Base-by-base conservation (phyloP, 2,888 invertebrate genomes). In the Artemia sinica region DNA sequence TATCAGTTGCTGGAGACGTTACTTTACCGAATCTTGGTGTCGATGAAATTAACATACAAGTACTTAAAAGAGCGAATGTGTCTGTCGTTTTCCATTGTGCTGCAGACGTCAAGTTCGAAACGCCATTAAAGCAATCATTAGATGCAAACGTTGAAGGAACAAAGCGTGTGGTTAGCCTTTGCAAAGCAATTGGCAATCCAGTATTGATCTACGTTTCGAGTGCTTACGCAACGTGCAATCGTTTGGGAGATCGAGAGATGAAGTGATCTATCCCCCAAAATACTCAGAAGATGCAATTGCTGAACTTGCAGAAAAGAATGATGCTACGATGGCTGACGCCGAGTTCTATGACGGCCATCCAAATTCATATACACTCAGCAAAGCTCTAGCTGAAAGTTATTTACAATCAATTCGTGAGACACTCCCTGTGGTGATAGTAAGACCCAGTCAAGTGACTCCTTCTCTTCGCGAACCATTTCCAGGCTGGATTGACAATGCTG, bases 101-200 rank as follows among this genome's bases (percentile, higher is more conserved):
- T 58, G 58, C 58, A 14, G 58, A 58, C 58, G 58, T 58, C n/a
- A 58, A 58, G 58, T 58, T 58, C 9, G 58, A 58, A 58, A 58
- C 58, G 9, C 58, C 58, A 58, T 14, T 58, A 14, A 58, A 58
- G 14, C n/a, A 58, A 14, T 58, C 58, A 58, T 14, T 58, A 14
- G 58, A 58, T 14, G 14, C 14, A 14, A 58, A 58, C 58, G n/a
- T 58, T n/a, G 58, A 58, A n/a, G 58, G 58, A 58, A 58, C 58
- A 58, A 58, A 58, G 58, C 58, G 14, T 14, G 58, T 58, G 7
- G 58, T 58, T n/a, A 9, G n/a, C 58, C 58, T 58, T 58, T 58
- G 58, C 58, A 58, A 58, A 58, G 58, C n/a, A 14, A 58, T 58
- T 58, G 58, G 58, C 9, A 58, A 58, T 8, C 58, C 58, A 58